Evolutionary conservation across 2,888 invertebrate genomes (phyloP), one percentile per base, ranked within the genome.

Genomic region (Agrotis ipsilon): DNA sequence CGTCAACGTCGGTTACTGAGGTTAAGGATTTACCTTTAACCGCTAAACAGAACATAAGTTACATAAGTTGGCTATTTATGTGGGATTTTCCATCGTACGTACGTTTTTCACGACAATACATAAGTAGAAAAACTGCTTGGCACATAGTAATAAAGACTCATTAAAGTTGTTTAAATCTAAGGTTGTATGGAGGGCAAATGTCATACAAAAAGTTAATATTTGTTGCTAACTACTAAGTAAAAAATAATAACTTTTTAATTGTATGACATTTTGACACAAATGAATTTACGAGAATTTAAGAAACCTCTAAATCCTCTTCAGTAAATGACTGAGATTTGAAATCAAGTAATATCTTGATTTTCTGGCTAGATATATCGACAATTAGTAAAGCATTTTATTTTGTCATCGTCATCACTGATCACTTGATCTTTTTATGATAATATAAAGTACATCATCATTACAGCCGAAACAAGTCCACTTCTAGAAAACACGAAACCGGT

Each of bases 1-100:
- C 81, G 81, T 82, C 80, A 76, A 84, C 80, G 73, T 77, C 67
- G 46, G 63, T 55, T 59, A 64, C 68, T 78, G 67, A 81, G 82
- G 82, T 78, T 78, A 81, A 81, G 57, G 67, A 62, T 78, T 62
- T 45, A 64, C 63, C 48, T 83, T 83, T 52, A 43, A 59, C 46
- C 32, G 58, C 49, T 58, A 64, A 78, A 67, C 67, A 45, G 21
- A 78, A 55, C 46, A 45, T 60, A 32, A 32, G 55, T 55, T 32
- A 55, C n/a, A 13, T 54, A 45, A 59, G 11, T 45, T 51, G 7
- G n/a, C 46, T 46, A 62, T 60, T 43, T 45, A 46, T 54, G 43
- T 69, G 51, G 60, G 49, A 61, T 76, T 76, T 80, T 76, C 55
- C 60, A 32, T 18, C 51, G 1, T 48, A 3, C 3, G n/a, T 74